These are phyloP conservation scores for Drosophila nr. perissopoda DNA, from an alignment of 2,888 invertebrate species.

Conservation along the genomic window DNA sequence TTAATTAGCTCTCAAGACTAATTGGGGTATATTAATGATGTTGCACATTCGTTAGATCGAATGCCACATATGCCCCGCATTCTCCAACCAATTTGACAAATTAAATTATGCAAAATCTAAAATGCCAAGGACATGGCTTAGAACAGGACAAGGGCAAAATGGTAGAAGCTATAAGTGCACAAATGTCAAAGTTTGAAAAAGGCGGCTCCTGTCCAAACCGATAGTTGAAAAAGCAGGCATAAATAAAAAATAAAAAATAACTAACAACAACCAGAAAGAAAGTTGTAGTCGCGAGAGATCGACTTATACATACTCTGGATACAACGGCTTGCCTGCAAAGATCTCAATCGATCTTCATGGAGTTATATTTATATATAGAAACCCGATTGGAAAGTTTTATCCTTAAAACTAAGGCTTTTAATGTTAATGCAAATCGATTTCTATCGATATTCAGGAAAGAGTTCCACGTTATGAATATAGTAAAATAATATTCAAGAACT, in stretches of 20 bases:
- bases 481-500: background rate
- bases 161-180: conserved; percentile 48
- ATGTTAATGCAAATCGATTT: background rate
- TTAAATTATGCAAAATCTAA: conserved; percentile 16
- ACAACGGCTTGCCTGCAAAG: background rate
- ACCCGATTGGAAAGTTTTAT: background rate
- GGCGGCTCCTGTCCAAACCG: background rate
- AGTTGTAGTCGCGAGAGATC: background rate
- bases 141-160: conserved; percentile 6
- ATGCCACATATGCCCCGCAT: background rate
- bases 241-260: background rate
- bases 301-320: background rate
- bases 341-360: background rate
- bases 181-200: conserved; percentile 60
- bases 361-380: background rate
- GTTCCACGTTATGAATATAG: background rate
- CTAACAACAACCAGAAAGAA: background rate
- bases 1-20: background rate
- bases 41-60: background rate
- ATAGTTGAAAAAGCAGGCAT: background rate
- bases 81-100: background rate
- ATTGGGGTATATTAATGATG: background rate
- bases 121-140: conserved; percentile 61
- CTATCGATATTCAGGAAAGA: background rate
- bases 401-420: fast-evolving